Base-by-base conservation (phyloP, 1,140 invertebrate species). In the Cherax destructor region DNA sequence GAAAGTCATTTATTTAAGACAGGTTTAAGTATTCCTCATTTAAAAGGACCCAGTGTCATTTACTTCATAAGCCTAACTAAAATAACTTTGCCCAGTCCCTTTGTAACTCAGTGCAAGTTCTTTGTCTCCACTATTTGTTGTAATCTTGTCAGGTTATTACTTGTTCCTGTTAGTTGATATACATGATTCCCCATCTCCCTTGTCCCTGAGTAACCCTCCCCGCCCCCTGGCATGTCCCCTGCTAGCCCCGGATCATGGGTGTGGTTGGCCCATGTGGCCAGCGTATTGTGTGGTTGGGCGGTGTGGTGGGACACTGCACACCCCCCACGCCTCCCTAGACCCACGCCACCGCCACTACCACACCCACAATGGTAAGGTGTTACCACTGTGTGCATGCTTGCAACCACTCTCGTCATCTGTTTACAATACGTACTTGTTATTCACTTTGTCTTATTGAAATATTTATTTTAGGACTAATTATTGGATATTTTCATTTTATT, bases 221-320 rank as follows among this genome's bases (percentile, higher is more conserved):
- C 21, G 56, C 77, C 83, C 74, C 89, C 61, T 65, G 76, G n/a
- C 49, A 56, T 24, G 61, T 65, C 87, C 88, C 89, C 89, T 85
- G 65, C 83, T 91, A 91, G 89, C 89, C 83, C 89, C 83, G 89
- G 89, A 91, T 85, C 89, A 91, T 86, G 89, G 89, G 89, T 91
- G 89, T 91, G 89, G 89, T 91, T 91, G 89, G 89, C 87, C 87
- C 24, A 72, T 88, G 87, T 91, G 89, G 89, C 65, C 81, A 76
- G 89, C 89, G 56, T 91, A 91, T 83, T 91, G 89, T 91, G 89
- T 91, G 89, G 89, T 91, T 83, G 89, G 89, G 89, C 89, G 83
- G 83, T 91, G 89, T 91, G 89, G 89, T 74, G 89, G 89, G 65
- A 91, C 89, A 61, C 89, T 91, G 52, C 89, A 91, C 59, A 41